Base-by-base conservation (phyloP, 1,140 invertebrate genomes). In the Drosophila sucinea region DNA sequence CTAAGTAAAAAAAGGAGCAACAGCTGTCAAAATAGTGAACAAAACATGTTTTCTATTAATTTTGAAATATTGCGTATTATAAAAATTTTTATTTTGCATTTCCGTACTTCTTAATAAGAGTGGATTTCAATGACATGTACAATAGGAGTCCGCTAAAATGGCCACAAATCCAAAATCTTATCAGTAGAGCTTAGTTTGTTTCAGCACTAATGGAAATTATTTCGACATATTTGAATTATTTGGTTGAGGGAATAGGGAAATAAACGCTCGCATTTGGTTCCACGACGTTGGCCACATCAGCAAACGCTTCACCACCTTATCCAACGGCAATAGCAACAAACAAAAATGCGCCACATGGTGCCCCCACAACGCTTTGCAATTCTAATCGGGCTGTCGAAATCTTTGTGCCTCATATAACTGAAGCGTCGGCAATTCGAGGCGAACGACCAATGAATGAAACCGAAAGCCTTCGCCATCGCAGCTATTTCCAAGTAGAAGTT, bases 401-500 rank as follows among this genome's bases (percentile, higher is more conserved):
- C 82, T 86, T 79, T 73, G 82, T 66, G 82, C 69, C 71, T 86
- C 82, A 72, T 70, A 81, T 81, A 85, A 75, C 81, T 54, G 54
- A 58, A 66, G 65, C 35, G 6, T 27, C 44, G 25, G 55, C 74
- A 81, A 78, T 78, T 57, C 62, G 65, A 85, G 44, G 44, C 44
- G 25, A 51, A 51, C 23, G 44, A 30, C 35, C 30, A 74, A 56
- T 51, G 44, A 78, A 72, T 60, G 61, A 64, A 64, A 51, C 44
- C 44, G 73, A 67, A 63, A 54, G 54, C 57, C 73, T 38, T 27
- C 44, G 23, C 44, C 44, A 7, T 25, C 8, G 3, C 44, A 2
- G 6, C 23, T 6, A 1, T n/a, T 51, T 51, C 8, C 44, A 30
- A 44, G 60, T 56, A 73, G 64, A 74, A 51, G 60, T 68, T 32